Evolutionary conservation across 2,888 invertebrate species (phyloP).

Genomic region (Protonemura montana): DNA sequence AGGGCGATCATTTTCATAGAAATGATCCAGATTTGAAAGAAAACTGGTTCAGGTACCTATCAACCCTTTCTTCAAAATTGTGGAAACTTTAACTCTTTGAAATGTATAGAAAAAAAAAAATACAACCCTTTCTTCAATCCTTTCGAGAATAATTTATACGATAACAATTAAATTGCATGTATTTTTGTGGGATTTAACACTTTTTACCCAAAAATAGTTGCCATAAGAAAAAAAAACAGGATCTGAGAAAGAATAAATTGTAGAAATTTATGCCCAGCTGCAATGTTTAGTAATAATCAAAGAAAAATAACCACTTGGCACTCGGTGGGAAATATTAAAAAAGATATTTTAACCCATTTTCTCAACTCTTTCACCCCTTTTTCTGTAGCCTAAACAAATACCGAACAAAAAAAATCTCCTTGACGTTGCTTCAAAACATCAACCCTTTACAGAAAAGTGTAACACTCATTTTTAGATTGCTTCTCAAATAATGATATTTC

Average conservation of each 20-base stretch:
- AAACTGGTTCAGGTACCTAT: not conserved
- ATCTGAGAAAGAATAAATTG: not conserved
- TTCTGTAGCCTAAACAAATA: not conserved
- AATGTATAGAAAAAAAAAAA: not conserved
- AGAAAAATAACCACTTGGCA: not conserved
- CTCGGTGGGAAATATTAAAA: not conserved
- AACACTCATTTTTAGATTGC: not conserved
- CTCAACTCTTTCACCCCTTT: not conserved
- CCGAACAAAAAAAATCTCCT: not conserved
- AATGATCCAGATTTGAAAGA: not conserved
- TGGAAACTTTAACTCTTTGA: not conserved
- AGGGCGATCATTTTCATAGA: not conserved
- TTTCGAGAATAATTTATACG: not conserved
- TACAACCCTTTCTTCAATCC: not conserved
- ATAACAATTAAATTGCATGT: not conserved
- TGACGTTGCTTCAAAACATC: not conserved
- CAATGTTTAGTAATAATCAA: not conserved
- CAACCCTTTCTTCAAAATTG: not conserved
- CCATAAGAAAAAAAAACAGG: not conserved
- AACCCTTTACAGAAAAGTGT: not conserved
- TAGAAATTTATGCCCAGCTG: not conserved
- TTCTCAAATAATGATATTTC: not conserved
- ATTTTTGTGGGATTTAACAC: not conserved
- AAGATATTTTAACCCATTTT: not conserved
- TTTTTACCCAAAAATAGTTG: not conserved